Evolutionary conservation across 2,113 vertebrate species (phyloP).

Genomic region (Antechinus stuartii): DNA sequence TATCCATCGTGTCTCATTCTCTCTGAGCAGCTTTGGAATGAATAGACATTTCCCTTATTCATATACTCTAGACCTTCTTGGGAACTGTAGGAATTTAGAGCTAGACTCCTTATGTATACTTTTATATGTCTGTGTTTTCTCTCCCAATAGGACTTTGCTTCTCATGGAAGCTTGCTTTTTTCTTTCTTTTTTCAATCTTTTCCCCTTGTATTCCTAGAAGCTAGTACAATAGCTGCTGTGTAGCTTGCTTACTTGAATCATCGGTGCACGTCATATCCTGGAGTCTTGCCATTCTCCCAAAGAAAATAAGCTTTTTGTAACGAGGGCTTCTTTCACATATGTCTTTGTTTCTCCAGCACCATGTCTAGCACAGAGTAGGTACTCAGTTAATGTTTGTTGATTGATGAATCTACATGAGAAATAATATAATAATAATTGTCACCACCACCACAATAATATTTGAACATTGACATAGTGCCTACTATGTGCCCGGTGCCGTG

Average conservation of each 20-base stretch:
- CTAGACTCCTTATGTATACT: neutral
- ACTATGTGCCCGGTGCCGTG: no score
- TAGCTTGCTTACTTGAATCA: neutral
- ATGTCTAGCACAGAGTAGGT: neutral
- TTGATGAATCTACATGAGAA: no score
- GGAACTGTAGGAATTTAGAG: neutral
- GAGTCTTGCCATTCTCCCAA: neutral
- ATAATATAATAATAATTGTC: no score
- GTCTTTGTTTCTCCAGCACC: neutral
- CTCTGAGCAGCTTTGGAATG: neutral
- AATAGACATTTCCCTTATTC: neutral
- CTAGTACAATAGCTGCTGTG: neutral
- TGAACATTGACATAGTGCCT: neutral
- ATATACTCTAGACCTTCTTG: neutral
- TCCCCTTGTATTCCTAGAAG: no score
- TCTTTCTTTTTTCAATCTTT: neutral
- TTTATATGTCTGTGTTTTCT: neutral
- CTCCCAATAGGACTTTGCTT: neutral
- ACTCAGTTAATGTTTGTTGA: no score
- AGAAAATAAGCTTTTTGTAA: neutral
- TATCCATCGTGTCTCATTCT: neutral
- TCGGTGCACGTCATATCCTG: neutral
- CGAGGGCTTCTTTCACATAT: neutral
- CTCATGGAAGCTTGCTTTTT: no score
- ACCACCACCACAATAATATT: neutral